Base-by-base conservation (phyloP, 1,140 invertebrate genomes). In the Thaumetopoea pityocampa region DNA sequence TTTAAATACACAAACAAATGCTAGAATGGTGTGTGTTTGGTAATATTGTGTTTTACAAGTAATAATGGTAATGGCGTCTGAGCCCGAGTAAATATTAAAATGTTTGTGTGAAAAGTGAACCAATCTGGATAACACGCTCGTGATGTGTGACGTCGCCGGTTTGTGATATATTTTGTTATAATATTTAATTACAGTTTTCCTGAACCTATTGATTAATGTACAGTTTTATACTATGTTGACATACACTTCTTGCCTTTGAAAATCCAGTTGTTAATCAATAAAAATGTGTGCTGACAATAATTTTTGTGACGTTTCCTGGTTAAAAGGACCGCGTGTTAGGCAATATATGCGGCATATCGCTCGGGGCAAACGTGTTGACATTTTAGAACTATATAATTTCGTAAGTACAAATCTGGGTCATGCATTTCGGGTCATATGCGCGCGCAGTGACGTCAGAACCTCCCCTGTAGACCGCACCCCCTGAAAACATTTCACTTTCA, bases 321-420 rank as follows among this genome's bases (percentile, higher is more conserved):
- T 60, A 53, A 27, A 32, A 3, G 17, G 24, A 11, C 35, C 6
- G 33, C 10, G 40, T 51, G 37, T 71, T 71, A 44, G 61, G 67
- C 56, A 66, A 67, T 66, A 67, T 27, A 16, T 24, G 28, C 8
- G 30, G 29, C 41, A 44, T 38, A 48, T 24, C 10, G 51, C 44
- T 55, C 22, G 46, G 49, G 44, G 52, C 51, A 16, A 47, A 40
- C 54, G 51, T 76, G 71, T 78, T 76, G 78, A 74, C 72, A 77
- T 77, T 76, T 72, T 51, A 45, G 34, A 41, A 53, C 9, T 33
- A 45, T 51, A 43, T 38, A 27, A 45, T 79, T 64, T 74, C 61
- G 72, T 72, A 78, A 79, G 49, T 26, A n/a, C 3, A 22, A 45
- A 77, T 61, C 49, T 79, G 49, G 73, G 74, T 79, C 71, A 81